Conservation (phyloP, 2,797 vertebrate genomes). For the Darevskia nairensis region DNA sequence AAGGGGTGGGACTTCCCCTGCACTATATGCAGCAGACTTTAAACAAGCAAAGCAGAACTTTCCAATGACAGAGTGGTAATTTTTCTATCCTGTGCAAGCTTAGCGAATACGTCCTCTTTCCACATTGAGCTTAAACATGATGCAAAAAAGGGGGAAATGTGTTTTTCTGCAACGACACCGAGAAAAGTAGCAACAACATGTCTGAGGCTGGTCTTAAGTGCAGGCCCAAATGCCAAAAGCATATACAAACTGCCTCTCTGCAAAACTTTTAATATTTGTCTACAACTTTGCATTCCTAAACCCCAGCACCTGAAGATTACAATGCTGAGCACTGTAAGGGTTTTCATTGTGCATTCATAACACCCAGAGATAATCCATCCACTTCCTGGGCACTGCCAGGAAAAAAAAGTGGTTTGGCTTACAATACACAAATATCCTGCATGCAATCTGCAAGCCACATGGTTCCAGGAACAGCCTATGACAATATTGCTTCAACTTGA, state of each 20-base stretch:
- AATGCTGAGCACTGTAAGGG: background rate
- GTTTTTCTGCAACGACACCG: conserved; percentile 65
- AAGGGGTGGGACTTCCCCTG: conserved; percentile 27
- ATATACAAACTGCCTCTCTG: conserved; percentile 61
- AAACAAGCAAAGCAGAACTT: conserved; percentile 39
- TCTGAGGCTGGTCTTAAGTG: conserved; percentile 67
- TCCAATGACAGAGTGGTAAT: conserved; percentile 46
- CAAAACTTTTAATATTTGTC: conserved; percentile 57
- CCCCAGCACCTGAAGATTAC: background rate
- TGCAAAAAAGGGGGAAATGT: conserved; percentile 68
- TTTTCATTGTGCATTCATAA: conserved; percentile 41
- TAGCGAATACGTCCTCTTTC: conserved; percentile 64
- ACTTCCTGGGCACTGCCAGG: conserved; percentile 50
- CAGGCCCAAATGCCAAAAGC: conserved; percentile 62
- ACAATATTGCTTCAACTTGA: conserved; percentile 45
- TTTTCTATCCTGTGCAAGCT: conserved; percentile 66
- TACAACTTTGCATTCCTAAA: conserved; percentile 31
- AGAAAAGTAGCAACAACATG: conserved; percentile 71
- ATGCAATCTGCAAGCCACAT: conserved; percentile 49
- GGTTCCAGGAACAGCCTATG: conserved; percentile 41
- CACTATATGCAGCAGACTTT: background rate
- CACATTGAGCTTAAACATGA: conserved; percentile 66
- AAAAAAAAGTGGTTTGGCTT: conserved; percentile 29
- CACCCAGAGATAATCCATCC: conserved; percentile 51
- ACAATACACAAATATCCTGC: conserved; percentile 52